Conservation (phyloP, 1,140 invertebrate genomes). For the Cydia fagiglandana region DNA sequence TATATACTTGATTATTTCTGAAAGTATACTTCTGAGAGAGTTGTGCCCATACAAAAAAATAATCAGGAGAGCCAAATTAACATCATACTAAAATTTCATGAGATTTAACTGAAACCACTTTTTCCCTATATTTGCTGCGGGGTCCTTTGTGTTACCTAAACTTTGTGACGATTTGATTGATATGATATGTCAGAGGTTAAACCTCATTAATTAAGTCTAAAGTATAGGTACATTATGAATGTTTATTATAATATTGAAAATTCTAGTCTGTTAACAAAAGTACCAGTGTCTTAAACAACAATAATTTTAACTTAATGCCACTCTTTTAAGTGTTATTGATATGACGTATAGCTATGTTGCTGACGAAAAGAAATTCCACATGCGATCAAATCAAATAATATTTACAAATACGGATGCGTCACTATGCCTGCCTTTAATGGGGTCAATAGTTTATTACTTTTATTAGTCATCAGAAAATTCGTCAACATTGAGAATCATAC, state of each 20-base stretch:
- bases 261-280: background rate
- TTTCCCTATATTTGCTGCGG: too few relatives aligned
- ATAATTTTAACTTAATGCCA: background rate
- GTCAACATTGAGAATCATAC: background rate
- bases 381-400: background rate
- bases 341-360: background rate
- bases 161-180: background rate
- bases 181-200: background rate
- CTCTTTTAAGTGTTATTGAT: background rate
- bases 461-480: background rate
- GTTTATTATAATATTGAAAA: background rate
- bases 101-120: too few relatives aligned
- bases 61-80: too few relatives aligned
- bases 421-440: background rate
- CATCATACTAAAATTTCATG: too few relatives aligned
- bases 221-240: background rate
- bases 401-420: background rate
- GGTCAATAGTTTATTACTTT: constrained; percentile 1
- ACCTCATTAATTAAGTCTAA: background rate
- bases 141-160: background rate
- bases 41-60: too few relatives aligned
- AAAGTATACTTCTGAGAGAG: too few relatives aligned
- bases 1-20: too few relatives aligned
- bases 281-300: background rate
- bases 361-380: background rate